Conservation (phyloP, 2,888 invertebrate species). For the Julus scanicus region DNA sequence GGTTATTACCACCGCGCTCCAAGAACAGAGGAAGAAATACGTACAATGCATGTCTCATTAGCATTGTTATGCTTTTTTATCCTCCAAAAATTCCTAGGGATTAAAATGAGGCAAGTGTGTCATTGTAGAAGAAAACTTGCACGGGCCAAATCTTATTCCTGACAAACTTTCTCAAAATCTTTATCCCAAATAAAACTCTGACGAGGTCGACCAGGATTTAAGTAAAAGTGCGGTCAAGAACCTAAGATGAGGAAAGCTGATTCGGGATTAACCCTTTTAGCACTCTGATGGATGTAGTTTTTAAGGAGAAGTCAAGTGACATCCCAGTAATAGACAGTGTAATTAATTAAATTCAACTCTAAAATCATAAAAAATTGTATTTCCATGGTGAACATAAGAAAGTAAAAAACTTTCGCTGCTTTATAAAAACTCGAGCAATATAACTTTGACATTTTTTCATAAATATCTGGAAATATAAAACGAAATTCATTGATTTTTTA, state of each 20-base stretch:
- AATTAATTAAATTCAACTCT: too few species aligned
- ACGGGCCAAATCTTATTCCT: background rate
- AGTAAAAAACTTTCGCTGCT: too few species aligned
- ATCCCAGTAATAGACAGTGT: too few species aligned
- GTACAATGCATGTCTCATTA: conserved; percentile 4
- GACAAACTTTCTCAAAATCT: background rate
- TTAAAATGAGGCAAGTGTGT: conserved; percentile 10
- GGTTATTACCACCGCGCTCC: background rate
- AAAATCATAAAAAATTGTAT: too few species aligned
- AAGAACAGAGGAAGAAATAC: background rate
- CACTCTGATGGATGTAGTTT: too few species aligned
- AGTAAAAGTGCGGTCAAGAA: background rate
- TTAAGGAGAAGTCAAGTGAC: too few species aligned
- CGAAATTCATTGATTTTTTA: too few species aligned
- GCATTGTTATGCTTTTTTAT: conserved; percentile 27
- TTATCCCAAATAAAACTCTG: background rate
- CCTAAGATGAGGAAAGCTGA: background rate
- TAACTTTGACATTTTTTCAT: too few species aligned
- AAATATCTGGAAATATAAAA: too few species aligned
- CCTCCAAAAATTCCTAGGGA: background rate
- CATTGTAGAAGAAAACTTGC: background rate
- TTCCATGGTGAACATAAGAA: too few species aligned
- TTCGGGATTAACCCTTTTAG: background rate
- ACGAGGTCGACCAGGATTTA: background rate
- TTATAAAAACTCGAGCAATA: too few species aligned